Evolutionary conservation across 2,113 vertebrate species (phyloP).

Genomic region (Mesembrinibis cayennensis): DNA sequence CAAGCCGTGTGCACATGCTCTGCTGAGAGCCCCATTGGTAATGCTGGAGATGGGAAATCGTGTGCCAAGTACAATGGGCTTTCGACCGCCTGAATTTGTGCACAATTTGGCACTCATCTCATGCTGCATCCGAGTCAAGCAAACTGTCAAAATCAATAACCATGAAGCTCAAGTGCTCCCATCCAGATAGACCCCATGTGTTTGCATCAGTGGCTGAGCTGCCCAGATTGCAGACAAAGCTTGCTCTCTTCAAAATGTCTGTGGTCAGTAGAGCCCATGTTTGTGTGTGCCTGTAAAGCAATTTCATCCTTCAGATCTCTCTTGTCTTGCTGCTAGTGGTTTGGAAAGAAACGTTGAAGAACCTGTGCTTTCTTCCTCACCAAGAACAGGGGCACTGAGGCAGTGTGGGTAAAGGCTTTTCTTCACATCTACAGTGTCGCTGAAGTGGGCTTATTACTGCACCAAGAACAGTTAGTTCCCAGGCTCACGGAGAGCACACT

Average conservation of each 20-base stretch:
- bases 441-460: background rate
- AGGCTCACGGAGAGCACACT: background rate
- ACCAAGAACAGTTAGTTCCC: background rate
- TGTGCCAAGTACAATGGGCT: background rate
- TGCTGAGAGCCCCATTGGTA: background rate
- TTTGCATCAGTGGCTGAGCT: background rate
- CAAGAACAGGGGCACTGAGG: background rate
- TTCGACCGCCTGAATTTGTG: background rate
- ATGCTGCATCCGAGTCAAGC: background rate
- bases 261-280: background rate
- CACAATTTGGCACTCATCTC: background rate
- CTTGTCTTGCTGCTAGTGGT: background rate
- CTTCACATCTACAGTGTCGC: background rate
- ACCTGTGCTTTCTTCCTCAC: background rate
- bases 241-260: background rate
- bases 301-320: background rate
- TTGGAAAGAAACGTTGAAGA: background rate
- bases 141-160: background rate
- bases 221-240: background rate
- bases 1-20: background rate
- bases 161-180: background rate
- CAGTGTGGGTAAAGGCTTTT: background rate
- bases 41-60: background rate
- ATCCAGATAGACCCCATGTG: background rate
- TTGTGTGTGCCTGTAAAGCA: background rate